Evolutionary conservation across 2,797 vertebrate genomes (phyloP).

Genomic region (Manis javanica): DNA sequence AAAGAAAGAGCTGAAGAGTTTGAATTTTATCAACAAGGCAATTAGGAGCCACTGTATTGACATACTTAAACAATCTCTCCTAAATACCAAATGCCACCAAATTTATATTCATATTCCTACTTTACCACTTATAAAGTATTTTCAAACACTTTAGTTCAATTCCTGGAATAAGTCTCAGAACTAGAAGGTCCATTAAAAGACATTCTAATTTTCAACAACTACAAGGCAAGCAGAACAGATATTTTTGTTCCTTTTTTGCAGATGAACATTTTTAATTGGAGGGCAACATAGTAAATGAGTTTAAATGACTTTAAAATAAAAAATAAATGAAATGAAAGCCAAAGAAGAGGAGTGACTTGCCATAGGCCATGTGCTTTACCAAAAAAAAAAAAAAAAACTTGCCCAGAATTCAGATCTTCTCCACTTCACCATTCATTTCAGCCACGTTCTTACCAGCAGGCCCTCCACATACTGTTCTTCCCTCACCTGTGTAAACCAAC

Average conservation of each 20-base stretch:
- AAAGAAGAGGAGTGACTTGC: not conserved
- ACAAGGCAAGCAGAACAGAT: not conserved
- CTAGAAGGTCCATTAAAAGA: not conserved
- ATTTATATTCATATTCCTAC: not conserved
- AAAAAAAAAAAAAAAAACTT: not conserved
- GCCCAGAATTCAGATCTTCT: not conserved
- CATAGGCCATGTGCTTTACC: not conserved
- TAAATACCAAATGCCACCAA: not conserved
- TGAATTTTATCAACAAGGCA: not conserved
- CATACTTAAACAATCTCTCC: not conserved
- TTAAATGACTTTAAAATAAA: constrained; percentile 32
- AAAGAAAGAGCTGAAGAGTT: not conserved
- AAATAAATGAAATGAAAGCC: constrained; percentile 42
- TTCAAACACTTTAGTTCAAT: constrained; percentile 35
- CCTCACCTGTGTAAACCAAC: not conserved
- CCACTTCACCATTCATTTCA: not conserved
- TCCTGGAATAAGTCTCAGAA: constrained; percentile 12
- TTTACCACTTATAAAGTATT: not conserved
- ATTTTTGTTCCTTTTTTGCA: constrained; percentile 18
- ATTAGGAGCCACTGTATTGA: not conserved
- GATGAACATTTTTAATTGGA: not conserved
- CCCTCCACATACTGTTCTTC: not conserved
- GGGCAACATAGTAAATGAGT: not conserved
- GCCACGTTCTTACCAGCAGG: not conserved
- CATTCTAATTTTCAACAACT: constrained; percentile 3